Base-by-base conservation (phyloP, 2,113 vertebrate species). In the Apaloderma vittatum region DNA sequence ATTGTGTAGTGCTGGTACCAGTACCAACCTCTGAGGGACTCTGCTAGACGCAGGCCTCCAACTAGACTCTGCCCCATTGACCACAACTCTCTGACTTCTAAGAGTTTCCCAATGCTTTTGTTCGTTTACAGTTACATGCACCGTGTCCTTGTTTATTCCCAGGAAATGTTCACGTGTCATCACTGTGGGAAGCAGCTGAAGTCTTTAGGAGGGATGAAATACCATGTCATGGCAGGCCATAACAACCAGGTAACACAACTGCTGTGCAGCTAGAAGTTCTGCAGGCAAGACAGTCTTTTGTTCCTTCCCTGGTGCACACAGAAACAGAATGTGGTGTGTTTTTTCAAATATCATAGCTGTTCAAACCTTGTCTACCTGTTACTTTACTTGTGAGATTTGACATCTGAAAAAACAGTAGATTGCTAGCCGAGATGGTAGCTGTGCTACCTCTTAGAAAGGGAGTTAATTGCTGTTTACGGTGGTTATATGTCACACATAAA, bases 141-240 rank as follows among this genome's bases (percentile, higher is more conserved):
- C 34, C 3, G 12, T 74, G 32, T 94, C 12, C 71, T 91, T 78
- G 63, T 86, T 94, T 83, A 15, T 84, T 95, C 88, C 40, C 81
- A 99, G 99, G 98, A 99, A 94, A 98, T 98, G 43, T 99, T 99
- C 86, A 99, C 98, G 1, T 99, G 99, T 92, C 99, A 98, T 51
- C 99, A 99, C 94, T 99, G 99, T 49, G 99, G 98, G 67, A 99
- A 99, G 94, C 99, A 99, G 72, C 98, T 99, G 37, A 99, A 99
- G 94, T 99, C 99, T 36, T 97, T 98, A 71, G 99, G 99, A 43
- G 99, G 99, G 86, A 99, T 99, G 99, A 99, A 99, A 96, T 99
- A 99, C 93, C 99, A 99, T 30, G 96, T 99, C 97, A 99, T 99
- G 99, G 99, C 99, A 43, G 99, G 99, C 91, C 99, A 99, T 95